These are phyloP conservation scores for Cephalopterus ornatus DNA, from an alignment of 2,113 vertebrate genomes.

Conservation along the genomic window DNA sequence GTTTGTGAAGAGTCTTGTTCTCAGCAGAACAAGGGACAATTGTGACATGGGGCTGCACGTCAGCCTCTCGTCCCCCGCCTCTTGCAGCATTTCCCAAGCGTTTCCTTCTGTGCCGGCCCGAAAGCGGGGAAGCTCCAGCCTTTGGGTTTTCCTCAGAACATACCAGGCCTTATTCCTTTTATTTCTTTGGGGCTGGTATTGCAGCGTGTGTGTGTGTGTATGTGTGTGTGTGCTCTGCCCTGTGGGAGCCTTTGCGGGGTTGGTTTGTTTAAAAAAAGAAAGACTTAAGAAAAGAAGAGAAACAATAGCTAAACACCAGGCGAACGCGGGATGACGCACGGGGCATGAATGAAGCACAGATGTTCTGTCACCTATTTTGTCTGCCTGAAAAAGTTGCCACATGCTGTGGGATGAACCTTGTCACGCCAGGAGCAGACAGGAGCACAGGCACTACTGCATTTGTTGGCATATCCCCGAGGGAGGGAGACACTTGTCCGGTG, in stretches of 20 bases:
- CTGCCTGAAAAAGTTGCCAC: neutral
- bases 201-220: neutral
- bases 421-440: neutral
- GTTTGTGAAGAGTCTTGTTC: neutral
- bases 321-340: neutral
- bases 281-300: neutral
- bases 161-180: neutral
- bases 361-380: neutral
- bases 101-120: neutral
- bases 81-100: neutral
- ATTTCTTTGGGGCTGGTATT: neutral
- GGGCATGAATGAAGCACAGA: conserved; percentile 1
- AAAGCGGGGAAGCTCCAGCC: neutral
- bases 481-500: neutral
- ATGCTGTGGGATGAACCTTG: neutral
- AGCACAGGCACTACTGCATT: accelerated
- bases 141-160: neutral
- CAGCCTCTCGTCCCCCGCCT: neutral
- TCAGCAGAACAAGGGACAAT: neutral
- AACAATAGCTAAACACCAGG: conserved; percentile 4
- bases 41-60: neutral
- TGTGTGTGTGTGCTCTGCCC: neutral
- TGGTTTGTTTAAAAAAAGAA: neutral
- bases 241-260: neutral
- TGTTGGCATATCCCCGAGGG: neutral